Percentiles rank a stretch among this genome's conserved stretches.
These are phyloP conservation scores for Acipenser ruthenus DNA, from an alignment of 2,797 vertebrate genomes.

Conservation along the genomic window DNA sequence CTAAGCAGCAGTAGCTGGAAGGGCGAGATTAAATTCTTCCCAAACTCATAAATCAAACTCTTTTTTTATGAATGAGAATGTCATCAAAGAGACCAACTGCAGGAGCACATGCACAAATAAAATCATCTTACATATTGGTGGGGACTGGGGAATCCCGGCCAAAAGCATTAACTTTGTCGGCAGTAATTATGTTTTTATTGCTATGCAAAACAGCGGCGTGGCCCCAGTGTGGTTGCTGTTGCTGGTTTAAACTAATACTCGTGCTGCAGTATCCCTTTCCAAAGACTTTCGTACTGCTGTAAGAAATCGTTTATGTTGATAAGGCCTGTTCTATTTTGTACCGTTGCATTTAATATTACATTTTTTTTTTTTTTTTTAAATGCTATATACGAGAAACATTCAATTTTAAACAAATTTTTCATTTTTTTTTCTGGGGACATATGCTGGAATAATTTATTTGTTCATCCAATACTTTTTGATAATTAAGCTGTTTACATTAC, in stretches of 20 bases:
- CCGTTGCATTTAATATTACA: constrained; percentile 1
- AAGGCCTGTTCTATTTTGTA: constrained; percentile 13
- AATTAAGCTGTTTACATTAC: not conserved
- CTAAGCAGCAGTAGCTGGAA: constrained; percentile 48
- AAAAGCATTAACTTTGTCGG: constrained; percentile 41
- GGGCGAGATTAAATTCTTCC: constrained; percentile 59
- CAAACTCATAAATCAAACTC: constrained; percentile 94
- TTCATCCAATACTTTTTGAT: not conserved
- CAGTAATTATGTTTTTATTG: constrained; percentile 67
- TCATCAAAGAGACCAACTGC: constrained; percentile 91
- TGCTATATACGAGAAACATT: not conserved
- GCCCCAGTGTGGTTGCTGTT: constrained; percentile 17
- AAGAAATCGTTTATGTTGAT: not conserved
- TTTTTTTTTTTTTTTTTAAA: no score
- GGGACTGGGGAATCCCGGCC: constrained; percentile 41
- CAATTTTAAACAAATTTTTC: not conserved
- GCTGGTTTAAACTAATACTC: constrained; percentile 12
- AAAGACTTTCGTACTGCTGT: constrained; percentile 9
- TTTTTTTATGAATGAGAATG: constrained; percentile 89
- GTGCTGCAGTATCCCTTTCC: constrained; percentile 4
- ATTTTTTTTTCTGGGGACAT: not conserved
- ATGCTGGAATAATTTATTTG: not conserved
- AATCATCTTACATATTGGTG: constrained; percentile 57
- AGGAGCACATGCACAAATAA: constrained; percentile 83
- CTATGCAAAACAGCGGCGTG: constrained; percentile 53